Conservation (phyloP, 2,113 vertebrate species). For the Brachyistius frenatus region DNA sequence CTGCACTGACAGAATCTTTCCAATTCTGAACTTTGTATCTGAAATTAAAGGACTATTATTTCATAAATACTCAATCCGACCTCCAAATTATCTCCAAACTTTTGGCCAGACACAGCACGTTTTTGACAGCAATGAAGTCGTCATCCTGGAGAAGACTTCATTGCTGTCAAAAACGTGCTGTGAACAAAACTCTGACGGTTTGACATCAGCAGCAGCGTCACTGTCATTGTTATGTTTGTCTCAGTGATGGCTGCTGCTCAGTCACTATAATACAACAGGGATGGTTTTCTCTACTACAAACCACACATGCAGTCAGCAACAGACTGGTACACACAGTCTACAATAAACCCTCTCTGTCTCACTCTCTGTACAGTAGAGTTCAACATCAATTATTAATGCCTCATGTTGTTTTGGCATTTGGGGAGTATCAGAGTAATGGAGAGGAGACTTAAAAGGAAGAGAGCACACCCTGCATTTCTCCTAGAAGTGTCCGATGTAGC, state of each 20-base stretch:
- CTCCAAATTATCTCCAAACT: neutral
- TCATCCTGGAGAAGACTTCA: neutral
- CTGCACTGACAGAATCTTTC: constrained; percentile 17
- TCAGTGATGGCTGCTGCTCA: neutral
- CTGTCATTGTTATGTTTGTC: neutral
- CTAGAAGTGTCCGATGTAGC: constrained; percentile 34
- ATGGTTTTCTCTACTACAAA: constrained; percentile 17
- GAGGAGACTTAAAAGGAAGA: constrained; percentile 52
- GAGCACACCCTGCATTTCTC: constrained; percentile 23
- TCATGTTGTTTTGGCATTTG: constrained; percentile 64
- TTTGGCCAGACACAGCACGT: neutral
- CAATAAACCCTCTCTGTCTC: constrained; percentile 20
- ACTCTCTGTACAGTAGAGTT: constrained; percentile 38
- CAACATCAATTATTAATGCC: constrained; percentile 71
- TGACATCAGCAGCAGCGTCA: constrained; percentile 19
- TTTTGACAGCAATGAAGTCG: neutral
- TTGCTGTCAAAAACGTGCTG: neutral
- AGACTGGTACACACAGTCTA: neutral
- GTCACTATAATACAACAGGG: neutral
- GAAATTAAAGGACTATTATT: constrained; percentile 5
- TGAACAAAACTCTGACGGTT: constrained; percentile 25
- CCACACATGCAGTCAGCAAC: neutral
- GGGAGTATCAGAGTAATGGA: constrained; percentile 61
- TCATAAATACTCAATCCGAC: neutral
- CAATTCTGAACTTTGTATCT: neutral